phyloP scores from a whole-genome alignment of 2,888 invertebrate species.

The Aspidiotus rigidus region DNA sequence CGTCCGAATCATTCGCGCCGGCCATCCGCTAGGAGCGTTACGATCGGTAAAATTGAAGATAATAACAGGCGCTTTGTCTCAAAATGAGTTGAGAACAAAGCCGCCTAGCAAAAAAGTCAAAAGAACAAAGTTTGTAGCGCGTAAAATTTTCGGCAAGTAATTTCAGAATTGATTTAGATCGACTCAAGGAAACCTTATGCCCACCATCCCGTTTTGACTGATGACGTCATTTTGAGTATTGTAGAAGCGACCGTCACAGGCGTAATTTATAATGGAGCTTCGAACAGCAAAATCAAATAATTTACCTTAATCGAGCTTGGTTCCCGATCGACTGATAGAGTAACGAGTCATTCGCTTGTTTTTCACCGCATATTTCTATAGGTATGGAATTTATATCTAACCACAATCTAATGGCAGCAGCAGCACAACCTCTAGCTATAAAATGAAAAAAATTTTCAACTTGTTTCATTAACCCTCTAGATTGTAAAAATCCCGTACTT shows the following conservation, averaged over 20 bases:
- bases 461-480: not conserved
- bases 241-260: not conserved
- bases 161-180: no score
- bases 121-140: no score
- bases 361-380: conserved; percentile 81
- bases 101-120: no score
- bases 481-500: conserved; percentile 40
- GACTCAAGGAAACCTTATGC: no score
- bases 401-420: conserved; percentile 84
- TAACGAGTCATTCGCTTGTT: conserved; percentile 63
- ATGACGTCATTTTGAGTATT: not conserved
- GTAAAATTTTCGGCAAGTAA: no score
- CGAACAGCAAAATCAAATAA: not conserved
- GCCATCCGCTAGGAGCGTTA: no score
- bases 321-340: conserved; percentile 78
- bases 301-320: conserved; percentile 75
- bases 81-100: no score
- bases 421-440: conserved; percentile 78
- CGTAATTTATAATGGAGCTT: not conserved
- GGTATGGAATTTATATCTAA: conserved; percentile 70
- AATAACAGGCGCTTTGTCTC: no score
- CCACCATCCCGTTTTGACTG: not conserved
- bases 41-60: no score
- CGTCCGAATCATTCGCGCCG: no score
- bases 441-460: not conserved